These are phyloP conservation scores for Platygyra sinensis DNA, from an alignment of 64 coral and sea anemone species.

Conservation along the genomic window DNA sequence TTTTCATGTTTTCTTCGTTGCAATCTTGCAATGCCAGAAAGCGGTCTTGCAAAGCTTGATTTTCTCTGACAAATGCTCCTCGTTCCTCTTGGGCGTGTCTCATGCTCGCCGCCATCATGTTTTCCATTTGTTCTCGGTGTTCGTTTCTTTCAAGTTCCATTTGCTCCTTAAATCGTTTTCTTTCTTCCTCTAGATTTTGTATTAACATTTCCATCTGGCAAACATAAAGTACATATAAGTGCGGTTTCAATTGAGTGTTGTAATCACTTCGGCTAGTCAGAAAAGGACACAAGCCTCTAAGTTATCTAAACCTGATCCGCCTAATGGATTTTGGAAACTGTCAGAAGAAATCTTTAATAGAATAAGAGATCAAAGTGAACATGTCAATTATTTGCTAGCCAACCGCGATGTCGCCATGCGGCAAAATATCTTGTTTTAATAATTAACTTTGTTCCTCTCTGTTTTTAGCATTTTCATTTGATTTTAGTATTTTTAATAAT, in stretches of 20 bases:
- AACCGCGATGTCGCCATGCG: too few relatives aligned
- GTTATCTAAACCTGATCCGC: too few relatives aligned
- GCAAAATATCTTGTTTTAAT: too few relatives aligned
- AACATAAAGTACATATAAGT: not conserved
- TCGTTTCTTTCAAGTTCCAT: not conserved
- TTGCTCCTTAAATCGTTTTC: constrained; percentile 2
- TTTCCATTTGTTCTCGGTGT: constrained; percentile 4
- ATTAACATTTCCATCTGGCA: constrained; percentile 30
- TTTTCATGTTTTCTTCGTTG: constrained; percentile 23
- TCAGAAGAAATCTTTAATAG: too few relatives aligned
- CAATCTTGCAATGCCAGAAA: not conserved
- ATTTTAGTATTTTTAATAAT: too few relatives aligned
- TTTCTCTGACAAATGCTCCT: not conserved
- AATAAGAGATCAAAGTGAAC: too few relatives aligned
- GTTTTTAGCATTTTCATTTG: too few relatives aligned
- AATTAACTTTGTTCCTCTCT: too few relatives aligned
- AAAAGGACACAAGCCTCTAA: not conserved
- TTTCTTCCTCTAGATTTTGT: constrained; percentile 15
- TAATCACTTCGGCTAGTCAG: too few relatives aligned
- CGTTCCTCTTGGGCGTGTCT: constrained; percentile 11
- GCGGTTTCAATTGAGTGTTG: not conserved
- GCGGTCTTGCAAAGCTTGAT: not conserved
- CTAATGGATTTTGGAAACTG: too few relatives aligned
- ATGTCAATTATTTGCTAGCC: too few relatives aligned
- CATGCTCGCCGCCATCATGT: constrained; percentile 18